Base-by-base conservation (phyloP, 2,888 invertebrate species). In the Plemyria rubiginata region DNA sequence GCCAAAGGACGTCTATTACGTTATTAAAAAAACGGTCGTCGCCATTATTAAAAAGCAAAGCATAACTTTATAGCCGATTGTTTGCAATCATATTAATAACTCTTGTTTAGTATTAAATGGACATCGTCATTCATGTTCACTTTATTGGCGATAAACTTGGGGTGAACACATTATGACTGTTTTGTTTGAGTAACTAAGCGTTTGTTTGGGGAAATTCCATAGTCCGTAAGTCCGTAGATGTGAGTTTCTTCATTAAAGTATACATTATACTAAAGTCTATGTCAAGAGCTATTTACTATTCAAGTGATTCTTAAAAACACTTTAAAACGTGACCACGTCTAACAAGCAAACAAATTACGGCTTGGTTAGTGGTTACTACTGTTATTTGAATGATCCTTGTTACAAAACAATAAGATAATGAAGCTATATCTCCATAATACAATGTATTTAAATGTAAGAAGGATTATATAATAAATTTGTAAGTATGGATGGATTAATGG, bases 61-160 rank as follows among this genome's bases (percentile, higher is more conserved):
- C 15, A 11, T 16, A 16, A 16, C 9, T 45, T 45, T 53, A 60
- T 50, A n/a, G 45, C 54, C 54, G 53, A 54, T 62, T 54, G 54
- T 62, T 53, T 29, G 29, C n/a, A 29, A 29, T 36, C 48, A 52
- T 43, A 50, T 48, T 11, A 46, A n/a, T 22, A 38, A 38, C 9
- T 38, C 36, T 38, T 38, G 16, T 4, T 8, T 36, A 46, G 4
- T 54, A 50, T 29, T 43, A 29, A 57, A 65, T 16, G 51, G 65
- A 53, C 49, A 36, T 13, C 54, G 53, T 59, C 50, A 62, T 63
- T 66, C 54, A 62, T 55, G 56, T 38, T 59, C 56, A 70, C 65
- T 82, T 82, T 81, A 82, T 76, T 61, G 79, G 70, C 73, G 74
- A 71, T 83, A 80, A 83, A 84, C 68, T 57, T 54, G 48, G 72